Evolutionary conservation across 1,140 invertebrate species (phyloP), one percentile per base, ranked within the genome.

Genomic region (Drosophila fuyamai): DNA sequence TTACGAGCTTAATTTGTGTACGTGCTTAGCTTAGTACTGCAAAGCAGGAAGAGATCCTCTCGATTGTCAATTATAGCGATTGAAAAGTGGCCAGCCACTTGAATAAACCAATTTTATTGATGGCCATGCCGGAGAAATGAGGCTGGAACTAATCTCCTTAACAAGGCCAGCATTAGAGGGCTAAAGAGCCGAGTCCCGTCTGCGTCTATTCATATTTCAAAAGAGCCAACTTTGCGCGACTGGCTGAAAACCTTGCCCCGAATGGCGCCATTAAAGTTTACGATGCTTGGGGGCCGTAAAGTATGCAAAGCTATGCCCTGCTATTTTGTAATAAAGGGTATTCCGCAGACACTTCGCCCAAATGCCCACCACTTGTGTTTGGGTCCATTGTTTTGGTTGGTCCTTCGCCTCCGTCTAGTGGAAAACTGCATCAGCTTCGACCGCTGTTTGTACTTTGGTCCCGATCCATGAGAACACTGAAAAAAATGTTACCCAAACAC

Each of bases 201-300:
- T 43, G 62, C 54, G 54, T 82, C 76, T 80, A 88, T 88, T 88
- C 83, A 89, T 88, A 88, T 88, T 89, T 88, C 83, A 88, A 84
- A 88, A 81, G 84, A 55, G 56, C 36, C 71, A 88, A 86, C 71
- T 86, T 83, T 66, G 74, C 74, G 82, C 77, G 55, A 38, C 61
- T 56, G 36, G 53, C 36, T 41, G 76, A 71, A 71, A 71, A 57
- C 67, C 67, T 81, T 83, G 47, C 38, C 76, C 60, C 79, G 86
- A 89, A 88, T 80, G 77, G 84, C 83, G 73, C 76, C 83, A 89
- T 88, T 88, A 88, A 88, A 89, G 76, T 89, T 88, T 88, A 88
- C 83, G 83, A 88, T 58, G 76, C 80, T 86, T 63, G 60, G 53
- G 84, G 61, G 63, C 76, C 73, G 80, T 89, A 89, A 89, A 89